Conservation (phyloP, 2,797 vertebrate species). For the Channa striata region DNA sequence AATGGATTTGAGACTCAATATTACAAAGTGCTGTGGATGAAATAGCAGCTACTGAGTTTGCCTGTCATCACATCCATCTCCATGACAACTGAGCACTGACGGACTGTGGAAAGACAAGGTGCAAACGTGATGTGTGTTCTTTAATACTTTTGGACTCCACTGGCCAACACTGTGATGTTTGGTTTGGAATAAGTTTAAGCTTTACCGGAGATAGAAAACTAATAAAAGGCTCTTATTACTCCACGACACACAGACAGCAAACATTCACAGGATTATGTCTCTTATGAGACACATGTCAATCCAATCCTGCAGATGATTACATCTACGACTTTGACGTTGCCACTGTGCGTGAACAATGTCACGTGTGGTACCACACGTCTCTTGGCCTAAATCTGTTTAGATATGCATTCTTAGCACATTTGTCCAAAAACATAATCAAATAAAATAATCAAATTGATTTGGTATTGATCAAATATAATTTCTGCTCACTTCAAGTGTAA, state of each 20-base stretch:
- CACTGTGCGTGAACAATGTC: not conserved
- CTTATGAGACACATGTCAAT: slow-evolving; percentile 13
- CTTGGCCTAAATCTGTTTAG: not conserved
- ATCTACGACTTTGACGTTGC: slow-evolving; percentile 6
- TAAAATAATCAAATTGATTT: not conserved
- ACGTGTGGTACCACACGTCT: too few species aligned
- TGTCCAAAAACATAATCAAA: too few species aligned
- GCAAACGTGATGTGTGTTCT: not conserved
- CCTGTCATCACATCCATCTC: not conserved
- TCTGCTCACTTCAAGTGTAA: not conserved
- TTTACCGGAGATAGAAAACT: slow-evolving; percentile 4
- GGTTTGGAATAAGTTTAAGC: not conserved
- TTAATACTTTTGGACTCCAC: too few species aligned
- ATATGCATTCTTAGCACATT: not conserved
- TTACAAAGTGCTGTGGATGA: not conserved
- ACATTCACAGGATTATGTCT: slow-evolving; percentile 5
- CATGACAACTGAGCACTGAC: slow-evolving; percentile 2
- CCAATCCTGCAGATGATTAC: slow-evolving; percentile 12
- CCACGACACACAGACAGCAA: not conserved
- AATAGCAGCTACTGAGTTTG: not conserved
- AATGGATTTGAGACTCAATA: not conserved
- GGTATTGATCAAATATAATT: not conserved
- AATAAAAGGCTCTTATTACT: slow-evolving; percentile 25
- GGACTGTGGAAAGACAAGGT: not conserved
- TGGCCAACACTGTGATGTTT: not conserved